phyloP scores from a whole-genome alignment of 92 coral and sea anemone species.

The Galaxea fascicularis region DNA sequence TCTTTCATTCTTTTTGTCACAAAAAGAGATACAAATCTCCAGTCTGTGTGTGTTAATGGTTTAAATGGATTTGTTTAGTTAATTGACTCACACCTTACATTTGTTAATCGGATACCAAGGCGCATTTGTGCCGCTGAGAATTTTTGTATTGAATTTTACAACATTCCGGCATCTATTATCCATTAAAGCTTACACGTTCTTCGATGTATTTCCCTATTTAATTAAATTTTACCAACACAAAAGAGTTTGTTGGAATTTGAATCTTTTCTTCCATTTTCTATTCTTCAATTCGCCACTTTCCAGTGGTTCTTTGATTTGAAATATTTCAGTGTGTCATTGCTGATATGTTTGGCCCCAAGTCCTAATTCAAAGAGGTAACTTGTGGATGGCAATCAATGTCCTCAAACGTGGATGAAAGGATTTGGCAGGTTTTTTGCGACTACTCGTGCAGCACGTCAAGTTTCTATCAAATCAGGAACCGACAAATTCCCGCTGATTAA shows the following conservation, averaged over 20 bases:
- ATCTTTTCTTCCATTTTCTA: background rate
- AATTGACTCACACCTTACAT: slow-evolving; percentile 5
- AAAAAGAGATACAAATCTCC: background rate
- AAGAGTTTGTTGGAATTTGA: background rate
- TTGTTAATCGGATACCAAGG: slow-evolving; percentile 14
- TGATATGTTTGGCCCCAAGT: background rate
- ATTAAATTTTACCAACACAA: background rate
- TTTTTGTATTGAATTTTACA: background rate
- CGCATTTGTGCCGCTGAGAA: background rate
- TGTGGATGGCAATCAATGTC: background rate
- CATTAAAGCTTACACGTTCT: background rate
- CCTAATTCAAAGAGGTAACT: background rate
- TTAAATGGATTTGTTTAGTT: slow-evolving; percentile 24
- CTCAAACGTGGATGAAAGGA: background rate
- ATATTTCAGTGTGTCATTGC: background rate
- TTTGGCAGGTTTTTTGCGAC: slow-evolving; percentile 7
- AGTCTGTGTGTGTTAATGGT: background rate
- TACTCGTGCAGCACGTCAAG: background rate
- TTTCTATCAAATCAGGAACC: background rate
- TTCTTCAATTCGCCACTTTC: no score
- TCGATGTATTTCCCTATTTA: background rate
- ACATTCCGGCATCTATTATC: slow-evolving; percentile 11
- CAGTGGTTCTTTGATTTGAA: background rate
- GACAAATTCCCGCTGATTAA: no score
- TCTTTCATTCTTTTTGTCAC: background rate